phyloP scores from a whole-genome alignment of 2,113 vertebrate species.

The Pedionomus torquatus region DNA sequence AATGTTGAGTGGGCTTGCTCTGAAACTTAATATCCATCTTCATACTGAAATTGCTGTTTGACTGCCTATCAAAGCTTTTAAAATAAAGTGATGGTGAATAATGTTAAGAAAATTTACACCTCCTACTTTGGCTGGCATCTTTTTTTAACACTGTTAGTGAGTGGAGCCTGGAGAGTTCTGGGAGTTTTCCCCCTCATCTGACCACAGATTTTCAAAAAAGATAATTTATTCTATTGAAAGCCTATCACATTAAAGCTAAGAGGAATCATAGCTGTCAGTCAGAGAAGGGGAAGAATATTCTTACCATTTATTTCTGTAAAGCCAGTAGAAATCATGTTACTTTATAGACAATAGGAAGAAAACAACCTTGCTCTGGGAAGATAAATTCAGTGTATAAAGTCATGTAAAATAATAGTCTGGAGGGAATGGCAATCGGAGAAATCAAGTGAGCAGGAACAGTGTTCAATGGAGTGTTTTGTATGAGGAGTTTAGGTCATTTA shows the following conservation, averaged over 20 bases:
- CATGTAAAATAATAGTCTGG: background rate
- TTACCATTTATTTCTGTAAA: conserved; percentile 26
- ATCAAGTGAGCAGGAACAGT: background rate
- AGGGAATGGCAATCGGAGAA: conserved; percentile 3
- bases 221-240: background rate
- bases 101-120: conserved; percentile 51
- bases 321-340: background rate
- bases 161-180: conserved; percentile 26
- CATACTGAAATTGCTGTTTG: conserved; percentile 17
- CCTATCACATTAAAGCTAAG: background rate
- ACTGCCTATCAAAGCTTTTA: conserved; percentile 58
- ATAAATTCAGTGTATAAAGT: conserved; percentile 25
- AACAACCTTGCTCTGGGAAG: conserved; percentile 4
- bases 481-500: background rate
- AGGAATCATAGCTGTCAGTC: background rate
- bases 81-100: conserved; percentile 58
- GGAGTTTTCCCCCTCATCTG: conserved; percentile 34
- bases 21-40: conserved; percentile 30
- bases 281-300: background rate
- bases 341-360: background rate
- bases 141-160: conserved; percentile 52
- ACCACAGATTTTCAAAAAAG: conserved; percentile 41
- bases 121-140: conserved; percentile 60
- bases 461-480: conserved; percentile 13
- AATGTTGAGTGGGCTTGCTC: conserved; percentile 33